Evolutionary conservation across 2,888 invertebrate genomes (phyloP), one percentile per base, ranked within the genome.

Genomic region (Ophraella communa): DNA sequence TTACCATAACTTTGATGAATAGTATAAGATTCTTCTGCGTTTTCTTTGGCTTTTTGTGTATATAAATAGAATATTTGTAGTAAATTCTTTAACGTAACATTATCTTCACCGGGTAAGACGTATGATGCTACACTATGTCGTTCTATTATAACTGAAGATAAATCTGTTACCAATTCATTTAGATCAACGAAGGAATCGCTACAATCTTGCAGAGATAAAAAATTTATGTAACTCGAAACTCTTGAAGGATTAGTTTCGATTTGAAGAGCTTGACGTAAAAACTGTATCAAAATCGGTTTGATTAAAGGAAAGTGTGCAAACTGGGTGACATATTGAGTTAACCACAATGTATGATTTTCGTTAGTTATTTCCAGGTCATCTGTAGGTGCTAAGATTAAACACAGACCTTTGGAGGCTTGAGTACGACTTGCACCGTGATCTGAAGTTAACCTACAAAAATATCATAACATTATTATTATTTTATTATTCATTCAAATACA

Each of bases 121-220:
- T 92, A 91, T 52, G 90, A 89, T 75, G 94, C 91, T 75, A 97
- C 91, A 5, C 93, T 92, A 68, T 92, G 91, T 17, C 97, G 86
- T 82, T 97, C 96, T 62, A 97, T 96, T 67, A 97, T 91, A 72
- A 96, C 84, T 72, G 95, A 95, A 10, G 95, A 93, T 79, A 97
- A 88, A 80, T 96, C 96, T 83, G 90, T 86, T 27, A 82, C 89
- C 53, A 91, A 83, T 73, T 91, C 91, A 47, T 89, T 85, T 75
- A 91, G 83, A 66, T 91, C 89, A 0, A 87, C 86, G 1, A 91
- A 85, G 2, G 88, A 84, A 77, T 90, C 89, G 62, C 88, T 86
- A 20, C 83, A 80, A 0, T 91, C 91, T 80, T 94, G 91, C 1
- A 87, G 84, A 0, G 95, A 90, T 49, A 97, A 87, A 83, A 95